Conservation (phyloP, 1,140 invertebrate genomes). For the Lordiphosa stackelbergi region DNA sequence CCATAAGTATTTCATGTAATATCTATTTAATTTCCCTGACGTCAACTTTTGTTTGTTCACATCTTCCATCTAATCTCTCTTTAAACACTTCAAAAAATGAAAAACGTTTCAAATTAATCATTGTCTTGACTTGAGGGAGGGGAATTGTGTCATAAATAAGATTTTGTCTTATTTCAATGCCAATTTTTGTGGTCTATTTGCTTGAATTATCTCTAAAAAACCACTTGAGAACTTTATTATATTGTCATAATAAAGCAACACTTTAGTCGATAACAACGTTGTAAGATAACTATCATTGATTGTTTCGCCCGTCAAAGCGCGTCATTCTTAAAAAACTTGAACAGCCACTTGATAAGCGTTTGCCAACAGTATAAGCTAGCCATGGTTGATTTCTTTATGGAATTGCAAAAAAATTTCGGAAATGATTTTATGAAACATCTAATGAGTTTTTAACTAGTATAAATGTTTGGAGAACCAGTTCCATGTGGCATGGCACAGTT, state of each 20-base stretch:
- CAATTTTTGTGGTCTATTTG: background rate
- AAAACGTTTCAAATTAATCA: slow-evolving; percentile 32
- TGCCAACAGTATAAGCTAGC: slow-evolving; percentile 3
- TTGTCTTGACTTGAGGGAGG: slow-evolving; percentile 24
- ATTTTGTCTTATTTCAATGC: slow-evolving; percentile 33
- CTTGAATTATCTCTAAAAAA: too few species aligned
- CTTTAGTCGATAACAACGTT: slow-evolving; percentile 21
- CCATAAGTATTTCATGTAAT: background rate
- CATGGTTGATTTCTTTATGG: slow-evolving; percentile 41
- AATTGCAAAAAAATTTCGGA: slow-evolving; percentile 18
- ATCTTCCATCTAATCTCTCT: slow-evolving; percentile 19
- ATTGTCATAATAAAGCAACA: background rate
- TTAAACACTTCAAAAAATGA: slow-evolving; percentile 5
- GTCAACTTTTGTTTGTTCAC: slow-evolving; percentile 8
- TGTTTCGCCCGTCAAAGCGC: slow-evolving; percentile 27
- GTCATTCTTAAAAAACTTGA: slow-evolving; percentile 32
- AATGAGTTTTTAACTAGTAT: slow-evolving; percentile 41
- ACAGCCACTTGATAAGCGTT: slow-evolving; percentile 33
- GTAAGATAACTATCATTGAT: slow-evolving; percentile 16
- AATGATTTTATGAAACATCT: slow-evolving; percentile 36
- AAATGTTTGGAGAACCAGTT: slow-evolving; percentile 33
- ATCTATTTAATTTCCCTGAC: slow-evolving; percentile 18
- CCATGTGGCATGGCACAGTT: slow-evolving; percentile 5
- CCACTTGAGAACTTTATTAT: too few species aligned
- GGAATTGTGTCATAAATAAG: slow-evolving; percentile 35